Evolutionary conservation across 2,888 invertebrate species (phyloP).

Genomic region (Mechanitis mazaeus): DNA sequence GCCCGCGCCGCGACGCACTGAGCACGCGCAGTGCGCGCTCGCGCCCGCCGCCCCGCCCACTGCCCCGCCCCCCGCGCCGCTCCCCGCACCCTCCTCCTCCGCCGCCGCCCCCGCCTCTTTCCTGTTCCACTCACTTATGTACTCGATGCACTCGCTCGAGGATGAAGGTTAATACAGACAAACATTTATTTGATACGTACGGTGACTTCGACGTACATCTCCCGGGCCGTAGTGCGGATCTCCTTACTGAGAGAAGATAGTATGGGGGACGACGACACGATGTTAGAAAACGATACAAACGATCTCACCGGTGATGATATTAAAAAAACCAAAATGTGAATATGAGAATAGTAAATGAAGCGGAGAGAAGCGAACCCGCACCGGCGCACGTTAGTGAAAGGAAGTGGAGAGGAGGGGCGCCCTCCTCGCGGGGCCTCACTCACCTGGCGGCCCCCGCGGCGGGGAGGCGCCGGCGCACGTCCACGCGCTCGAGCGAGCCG

Average conservation of each 20-base stretch:
- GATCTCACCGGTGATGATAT: neutral
- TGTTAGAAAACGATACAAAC: neutral
- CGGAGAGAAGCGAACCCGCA: conserved; percentile 22
- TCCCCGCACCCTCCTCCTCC: conserved; percentile 19
- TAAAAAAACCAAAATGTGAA: conserved; percentile 5
- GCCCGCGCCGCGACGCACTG: conserved; percentile 42
- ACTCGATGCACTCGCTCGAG: conserved; percentile 18
- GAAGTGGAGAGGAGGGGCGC: conserved; percentile 14
- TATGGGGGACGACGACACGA: neutral
- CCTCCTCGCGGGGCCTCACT: conserved; percentile 30
- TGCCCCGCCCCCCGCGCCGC: conserved; percentile 25
- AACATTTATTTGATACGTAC: neutral
- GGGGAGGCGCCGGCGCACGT: conserved; percentile 57
- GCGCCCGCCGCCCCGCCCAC: conserved; percentile 25
- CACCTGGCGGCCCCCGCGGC: conserved; percentile 55
- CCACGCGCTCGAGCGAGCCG: conserved; percentile 40
- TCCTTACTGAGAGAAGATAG: neutral
- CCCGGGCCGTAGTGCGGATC: too few relatives aligned
- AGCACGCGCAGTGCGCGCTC: conserved; percentile 38
- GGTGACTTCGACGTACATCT: too few relatives aligned
- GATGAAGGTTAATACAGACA: conserved; percentile 1
- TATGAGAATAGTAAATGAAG: conserved; percentile 11
- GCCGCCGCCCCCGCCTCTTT: conserved; percentile 25
- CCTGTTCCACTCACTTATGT: conserved; percentile 24
- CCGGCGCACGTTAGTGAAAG: conserved; percentile 16